Evolutionary conservation across 2,888 invertebrate species (phyloP).

Genomic region (Sinelater perroti): DNA sequence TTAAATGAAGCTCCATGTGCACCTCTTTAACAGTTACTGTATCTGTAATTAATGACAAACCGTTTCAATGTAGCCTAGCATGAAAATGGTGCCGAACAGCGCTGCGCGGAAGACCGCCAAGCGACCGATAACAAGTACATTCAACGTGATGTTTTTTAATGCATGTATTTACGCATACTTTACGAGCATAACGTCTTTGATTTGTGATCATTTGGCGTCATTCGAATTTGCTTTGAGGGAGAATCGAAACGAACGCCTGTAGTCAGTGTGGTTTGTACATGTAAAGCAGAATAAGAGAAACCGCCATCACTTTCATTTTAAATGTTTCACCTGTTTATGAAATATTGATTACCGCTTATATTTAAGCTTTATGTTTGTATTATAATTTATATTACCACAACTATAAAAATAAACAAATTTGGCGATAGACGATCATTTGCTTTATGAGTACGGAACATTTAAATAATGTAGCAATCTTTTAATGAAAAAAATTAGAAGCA

Average conservation of each 20-base stretch:
- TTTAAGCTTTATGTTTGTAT: conserved; percentile 57
- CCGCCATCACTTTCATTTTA: conserved; percentile 39
- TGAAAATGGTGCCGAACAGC: neutral
- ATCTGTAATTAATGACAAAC: conserved; percentile 19
- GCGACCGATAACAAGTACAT: conserved; percentile 9
- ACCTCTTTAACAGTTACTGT: conserved; percentile 14
- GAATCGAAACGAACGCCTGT: too few species aligned
- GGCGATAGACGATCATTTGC: conserved; percentile 13
- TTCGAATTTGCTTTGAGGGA: neutral
- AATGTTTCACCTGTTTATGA: conserved; percentile 45
- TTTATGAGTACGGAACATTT: too few species aligned
- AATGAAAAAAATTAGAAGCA: too few species aligned
- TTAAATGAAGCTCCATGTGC: conserved; percentile 24
- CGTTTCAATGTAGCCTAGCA: conserved; percentile 2
- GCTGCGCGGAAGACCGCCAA: neutral
- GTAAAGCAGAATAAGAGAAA: conserved; percentile 10
- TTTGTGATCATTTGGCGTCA: conserved; percentile 10
- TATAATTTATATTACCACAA: conserved; percentile 53
- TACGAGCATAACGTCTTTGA: conserved; percentile 15
- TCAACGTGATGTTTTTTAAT: conserved; percentile 6
- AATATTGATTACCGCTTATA: conserved; percentile 53
- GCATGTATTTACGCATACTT: conserved; percentile 3
- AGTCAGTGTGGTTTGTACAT: conserved; percentile 9
- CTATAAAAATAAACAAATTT: conserved; percentile 35
- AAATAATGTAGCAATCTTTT: too few species aligned